Evolutionary conservation across 2,888 invertebrate genomes (phyloP).

Genomic region (Leptinotarsa haldemani): DNA sequence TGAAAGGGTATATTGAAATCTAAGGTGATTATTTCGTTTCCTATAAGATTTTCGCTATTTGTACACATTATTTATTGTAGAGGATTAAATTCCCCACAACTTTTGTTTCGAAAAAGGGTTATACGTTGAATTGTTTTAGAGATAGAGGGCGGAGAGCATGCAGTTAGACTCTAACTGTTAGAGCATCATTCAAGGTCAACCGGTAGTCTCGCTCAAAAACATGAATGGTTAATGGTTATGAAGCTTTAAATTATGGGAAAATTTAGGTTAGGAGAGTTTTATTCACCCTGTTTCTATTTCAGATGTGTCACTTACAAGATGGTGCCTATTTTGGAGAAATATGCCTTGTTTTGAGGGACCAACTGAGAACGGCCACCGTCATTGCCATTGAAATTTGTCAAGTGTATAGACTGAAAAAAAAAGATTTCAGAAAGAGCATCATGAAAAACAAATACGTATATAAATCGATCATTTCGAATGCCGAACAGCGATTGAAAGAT

Average conservation of each 20-base stretch:
- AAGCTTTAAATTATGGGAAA: no score
- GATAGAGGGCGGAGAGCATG: no score
- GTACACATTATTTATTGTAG: no score
- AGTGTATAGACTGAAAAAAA: conserved; percentile 70
- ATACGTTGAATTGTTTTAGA: no score
- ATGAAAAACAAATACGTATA: conserved; percentile 14
- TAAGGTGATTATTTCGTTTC: no score
- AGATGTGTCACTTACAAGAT: conserved; percentile 41
- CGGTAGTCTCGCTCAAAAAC: no score
- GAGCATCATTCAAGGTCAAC: no score
- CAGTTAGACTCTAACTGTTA: no score
- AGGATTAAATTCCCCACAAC: no score
- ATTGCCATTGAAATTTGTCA: conserved; percentile 73
- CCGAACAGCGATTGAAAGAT: conserved; percentile 21
- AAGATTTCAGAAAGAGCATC: conserved; percentile 64
- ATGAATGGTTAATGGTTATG: not conserved
- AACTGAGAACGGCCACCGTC: conserved; percentile 70
- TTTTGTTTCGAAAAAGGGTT: no score
- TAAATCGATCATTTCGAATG: not conserved
- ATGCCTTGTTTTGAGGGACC: conserved; percentile 70
- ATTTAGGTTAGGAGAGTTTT: not conserved
- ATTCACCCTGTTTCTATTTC: conserved; percentile 7
- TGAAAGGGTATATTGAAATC: no score
- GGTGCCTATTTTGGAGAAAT: conserved; percentile 72
- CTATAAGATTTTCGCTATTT: no score